phyloP scores from a whole-genome alignment of 2,797 vertebrate genomes.

The Channallabes apus region DNA sequence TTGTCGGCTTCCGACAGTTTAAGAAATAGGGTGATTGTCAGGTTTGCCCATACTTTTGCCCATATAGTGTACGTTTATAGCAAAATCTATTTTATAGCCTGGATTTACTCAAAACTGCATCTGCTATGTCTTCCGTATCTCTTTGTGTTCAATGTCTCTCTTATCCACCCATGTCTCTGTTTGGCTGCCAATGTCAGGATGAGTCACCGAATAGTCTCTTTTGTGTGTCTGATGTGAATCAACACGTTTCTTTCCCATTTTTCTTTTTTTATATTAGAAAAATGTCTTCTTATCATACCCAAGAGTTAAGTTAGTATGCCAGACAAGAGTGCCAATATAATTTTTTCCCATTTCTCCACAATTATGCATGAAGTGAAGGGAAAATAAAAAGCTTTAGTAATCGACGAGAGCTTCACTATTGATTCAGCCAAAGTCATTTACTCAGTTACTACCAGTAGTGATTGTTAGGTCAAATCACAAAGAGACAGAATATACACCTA shows the following conservation, averaged over 20 bases:
- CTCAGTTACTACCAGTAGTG: not conserved
- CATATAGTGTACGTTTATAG: not conserved
- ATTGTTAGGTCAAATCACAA: not conserved
- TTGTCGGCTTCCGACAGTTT: not conserved
- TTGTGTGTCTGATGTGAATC: not conserved
- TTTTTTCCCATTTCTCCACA: not conserved
- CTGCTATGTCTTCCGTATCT: not conserved
- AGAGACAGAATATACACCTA: not conserved
- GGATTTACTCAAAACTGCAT: not conserved
- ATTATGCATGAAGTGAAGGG: not conserved
- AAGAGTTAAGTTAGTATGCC: not conserved
- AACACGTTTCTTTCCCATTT: not conserved
- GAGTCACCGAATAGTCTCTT: conserved; percentile 7
- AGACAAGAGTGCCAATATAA: not conserved
- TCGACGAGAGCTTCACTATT: not conserved
- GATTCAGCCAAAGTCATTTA: not conserved
- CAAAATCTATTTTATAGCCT: not conserved
- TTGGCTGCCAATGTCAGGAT: not conserved
- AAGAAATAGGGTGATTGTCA: not conserved
- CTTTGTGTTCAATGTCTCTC: not conserved
- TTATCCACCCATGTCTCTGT: not conserved
- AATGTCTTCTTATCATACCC: not conserved
- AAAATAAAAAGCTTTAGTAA: conserved; percentile 1
- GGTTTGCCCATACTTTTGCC: not conserved
- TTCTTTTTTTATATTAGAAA: not conserved